phyloP scores from a whole-genome alignment of 2,888 invertebrate genomes.

The Rhyacophila evoluta region DNA sequence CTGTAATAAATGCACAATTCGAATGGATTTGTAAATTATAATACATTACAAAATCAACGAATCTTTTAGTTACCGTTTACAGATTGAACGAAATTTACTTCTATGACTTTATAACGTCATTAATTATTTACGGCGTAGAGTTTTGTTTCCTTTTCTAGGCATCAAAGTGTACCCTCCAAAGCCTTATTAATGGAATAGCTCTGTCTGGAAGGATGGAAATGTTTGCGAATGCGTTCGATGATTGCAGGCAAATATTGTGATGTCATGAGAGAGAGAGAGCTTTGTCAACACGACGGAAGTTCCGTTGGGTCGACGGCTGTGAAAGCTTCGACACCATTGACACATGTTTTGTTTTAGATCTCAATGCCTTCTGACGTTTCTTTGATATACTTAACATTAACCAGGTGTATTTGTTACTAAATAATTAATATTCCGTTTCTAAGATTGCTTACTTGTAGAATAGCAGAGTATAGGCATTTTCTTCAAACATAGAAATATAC shows the following conservation, averaged over 20 bases:
- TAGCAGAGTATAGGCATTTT: no score
- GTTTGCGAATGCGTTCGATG: constrained; percentile 6
- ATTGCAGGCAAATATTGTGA: constrained; percentile 14
- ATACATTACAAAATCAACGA: no score
- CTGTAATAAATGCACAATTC: no score
- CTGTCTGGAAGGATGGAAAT: background rate
- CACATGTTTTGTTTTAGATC: background rate
- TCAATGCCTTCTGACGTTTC: background rate
- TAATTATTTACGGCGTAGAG: background rate
- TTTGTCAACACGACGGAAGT: constrained; percentile 12
- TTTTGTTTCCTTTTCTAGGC: background rate
- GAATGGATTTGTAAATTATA: no score
- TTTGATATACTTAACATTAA: background rate
- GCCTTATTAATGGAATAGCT: background rate
- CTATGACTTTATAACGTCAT: no score
- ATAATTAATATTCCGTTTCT: no score
- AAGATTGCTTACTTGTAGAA: no score
- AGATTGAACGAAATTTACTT: no score
- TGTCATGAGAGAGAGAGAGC: background rate
- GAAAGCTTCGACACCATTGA: background rate
- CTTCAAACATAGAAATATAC: no score
- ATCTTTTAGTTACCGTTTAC: no score
- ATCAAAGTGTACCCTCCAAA: background rate
- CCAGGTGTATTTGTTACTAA: background rate
- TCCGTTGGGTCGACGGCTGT: background rate